A percentile compares a stretch with the other conserved stretches of the same genome.
Conservation (phyloP, 2,113 vertebrate genomes). For the Balaeniceps rex region DNA sequence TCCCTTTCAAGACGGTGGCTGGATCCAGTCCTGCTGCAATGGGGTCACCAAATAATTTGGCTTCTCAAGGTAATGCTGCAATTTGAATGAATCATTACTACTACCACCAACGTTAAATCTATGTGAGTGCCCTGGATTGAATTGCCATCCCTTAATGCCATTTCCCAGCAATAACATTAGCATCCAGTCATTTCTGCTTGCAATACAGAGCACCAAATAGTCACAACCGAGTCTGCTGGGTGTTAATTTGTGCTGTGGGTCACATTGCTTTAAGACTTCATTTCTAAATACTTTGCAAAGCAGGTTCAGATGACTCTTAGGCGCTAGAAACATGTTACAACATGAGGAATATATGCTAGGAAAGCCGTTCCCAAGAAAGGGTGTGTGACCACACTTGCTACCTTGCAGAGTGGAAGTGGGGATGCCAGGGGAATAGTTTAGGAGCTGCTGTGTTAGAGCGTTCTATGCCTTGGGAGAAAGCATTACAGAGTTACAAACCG, state of each 20-base stretch:
- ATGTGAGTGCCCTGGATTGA: background rate
- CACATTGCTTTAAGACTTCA: background rate
- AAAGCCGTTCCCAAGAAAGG: slow-evolving; percentile 42
- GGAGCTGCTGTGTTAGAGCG: background rate
- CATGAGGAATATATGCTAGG: slow-evolving; percentile 37
- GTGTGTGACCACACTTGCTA: slow-evolving; percentile 38
- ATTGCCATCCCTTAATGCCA: background rate
- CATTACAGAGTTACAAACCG: background rate
- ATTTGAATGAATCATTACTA: background rate
- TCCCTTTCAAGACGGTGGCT: background rate
- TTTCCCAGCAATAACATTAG: background rate
- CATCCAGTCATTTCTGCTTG: background rate
- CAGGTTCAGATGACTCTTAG: slow-evolving; percentile 20
- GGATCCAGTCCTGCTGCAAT: background rate
- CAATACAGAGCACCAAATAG: background rate
- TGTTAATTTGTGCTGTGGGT: slow-evolving; percentile 15
- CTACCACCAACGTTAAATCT: background rate
- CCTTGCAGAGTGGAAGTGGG: background rate
- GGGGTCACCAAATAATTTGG: background rate
- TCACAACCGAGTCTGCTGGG: background rate
- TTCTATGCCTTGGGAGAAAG: background rate
- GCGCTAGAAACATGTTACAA: slow-evolving; percentile 9
- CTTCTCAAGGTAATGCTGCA: background rate
- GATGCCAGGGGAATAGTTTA: background rate
- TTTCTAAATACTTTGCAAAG: slow-evolving; percentile 42